Percentiles rank a stretch among this genome's conserved stretches.
These are phyloP conservation scores for Lepidurus apus DNA, from an alignment of 1,140 invertebrate species.

Conservation along the genomic window DNA sequence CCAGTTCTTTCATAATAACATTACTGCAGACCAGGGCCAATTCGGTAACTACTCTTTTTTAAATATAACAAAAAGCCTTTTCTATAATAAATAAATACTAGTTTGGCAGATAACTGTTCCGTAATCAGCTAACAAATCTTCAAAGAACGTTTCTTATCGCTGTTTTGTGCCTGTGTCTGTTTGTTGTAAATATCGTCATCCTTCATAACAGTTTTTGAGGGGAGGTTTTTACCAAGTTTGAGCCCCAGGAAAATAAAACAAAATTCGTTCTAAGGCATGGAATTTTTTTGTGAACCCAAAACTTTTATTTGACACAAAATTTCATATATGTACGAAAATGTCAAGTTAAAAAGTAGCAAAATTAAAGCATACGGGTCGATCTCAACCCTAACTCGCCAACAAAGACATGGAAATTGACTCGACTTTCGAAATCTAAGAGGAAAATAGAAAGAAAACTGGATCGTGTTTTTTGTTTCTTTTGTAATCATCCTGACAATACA, in stretches of 20 bases:
- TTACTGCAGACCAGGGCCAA: neutral
- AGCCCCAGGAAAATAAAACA: neutral
- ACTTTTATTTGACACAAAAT: no score
- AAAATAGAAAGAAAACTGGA: neutral
- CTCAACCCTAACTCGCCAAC: no score
- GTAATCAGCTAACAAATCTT: neutral
- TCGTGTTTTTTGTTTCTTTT: neutral
- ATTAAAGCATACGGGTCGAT: no score
- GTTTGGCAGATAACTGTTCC: neutral
- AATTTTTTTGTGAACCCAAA: neutral
- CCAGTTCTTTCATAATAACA: neutral
- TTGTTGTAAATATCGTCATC: conserved; percentile 18
- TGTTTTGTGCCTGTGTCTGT: neutral
- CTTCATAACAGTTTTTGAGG: neutral
- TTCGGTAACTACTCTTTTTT: neutral
- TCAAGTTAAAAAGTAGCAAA: no score
- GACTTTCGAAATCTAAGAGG: neutral
- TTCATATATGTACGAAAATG: no score
- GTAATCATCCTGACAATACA: neutral
- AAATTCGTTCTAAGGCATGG: neutral
- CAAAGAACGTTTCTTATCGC: neutral
- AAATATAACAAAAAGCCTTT: neutral
- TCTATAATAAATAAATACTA: neutral
- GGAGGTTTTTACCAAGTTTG: neutral
- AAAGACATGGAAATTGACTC: neutral